Percentiles rank a stretch among this genome's conserved stretches.
Evolutionary conservation across 2,113 vertebrate genomes (phyloP).

Genomic region (Ictalurus punctatus): DNA sequence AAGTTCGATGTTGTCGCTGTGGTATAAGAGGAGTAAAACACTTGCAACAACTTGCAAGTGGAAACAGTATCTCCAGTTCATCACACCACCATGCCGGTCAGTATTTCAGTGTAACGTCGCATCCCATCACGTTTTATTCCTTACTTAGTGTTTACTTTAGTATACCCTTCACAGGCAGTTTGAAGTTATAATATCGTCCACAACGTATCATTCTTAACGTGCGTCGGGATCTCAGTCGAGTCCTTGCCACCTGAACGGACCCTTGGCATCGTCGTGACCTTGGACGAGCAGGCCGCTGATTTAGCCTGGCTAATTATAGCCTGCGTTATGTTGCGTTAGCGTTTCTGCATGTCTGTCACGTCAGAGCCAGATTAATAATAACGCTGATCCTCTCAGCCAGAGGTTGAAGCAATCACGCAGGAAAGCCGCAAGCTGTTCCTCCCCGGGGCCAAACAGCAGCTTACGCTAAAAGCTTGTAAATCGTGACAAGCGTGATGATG

Average conservation of each 20-base stretch:
- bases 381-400: conserved; percentile 42
- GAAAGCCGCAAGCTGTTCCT: conserved; percentile 29
- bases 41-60: not conserved
- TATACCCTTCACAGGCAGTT: not conserved
- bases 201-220: not conserved
- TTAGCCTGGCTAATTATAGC: conserved; percentile 52
- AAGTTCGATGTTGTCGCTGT: not conserved
- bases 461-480: conserved; percentile 41
- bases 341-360: conserved; percentile 50
- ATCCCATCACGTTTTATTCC: not conserved
- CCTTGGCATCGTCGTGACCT: conserved; percentile 21
- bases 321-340: conserved; percentile 33
- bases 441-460: conserved; percentile 39
- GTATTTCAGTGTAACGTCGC: not conserved
- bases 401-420: conserved; percentile 47
- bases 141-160: not conserved
- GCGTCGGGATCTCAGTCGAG: not conserved
- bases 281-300: conserved; percentile 33
- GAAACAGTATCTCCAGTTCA: not conserved
- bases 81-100: not conserved
- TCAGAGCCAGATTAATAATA: conserved; percentile 52
- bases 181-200: not conserved
- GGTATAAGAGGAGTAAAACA: not conserved
- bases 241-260: not conserved
- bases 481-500: conserved; percentile 24